Evolutionary conservation across 2,888 invertebrate genomes (phyloP), one percentile per base, ranked within the genome.

Genomic region (Catonia carolina): DNA sequence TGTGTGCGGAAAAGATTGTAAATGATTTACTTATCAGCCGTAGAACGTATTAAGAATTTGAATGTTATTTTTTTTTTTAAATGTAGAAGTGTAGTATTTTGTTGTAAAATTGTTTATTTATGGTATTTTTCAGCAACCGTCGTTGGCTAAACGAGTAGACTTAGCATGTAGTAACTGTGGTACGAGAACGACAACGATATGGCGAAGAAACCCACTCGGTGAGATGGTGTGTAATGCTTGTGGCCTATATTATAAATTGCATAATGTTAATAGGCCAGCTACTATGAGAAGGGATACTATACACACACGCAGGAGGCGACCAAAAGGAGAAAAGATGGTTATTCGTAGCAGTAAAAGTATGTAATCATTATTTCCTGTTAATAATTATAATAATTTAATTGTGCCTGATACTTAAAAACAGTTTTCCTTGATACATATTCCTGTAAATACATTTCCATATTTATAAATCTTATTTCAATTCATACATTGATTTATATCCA

Each of bases 151-250:
- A 63, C 78, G 91, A 51, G 82, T 88, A 20, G 96, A 96, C 69
- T 82, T 97, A 68, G 81, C 86, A 12, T 98, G 98, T 75, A 90
- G 91, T 66, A 98, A 98, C 78, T 98, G 98, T 74, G 89, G 91
- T 63, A 98, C 98, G n/a, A 85, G 88, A 72, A 94, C 91, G 36
- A 98, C 98, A 58, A 98, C 98, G 0, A 89, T 98, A 62, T 98
- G 98, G 98, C 79, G 98, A 68, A 81, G 98, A 66, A 97, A 97
- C 76, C 84, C 91, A 69, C 85, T 90, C 69, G 97, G 97, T 2
- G 96, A 98, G 78, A 96, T 98, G 81, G 98, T 98, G 59, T 98
- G 98, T 76, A 98, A 98, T 76, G 98, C 98, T 37, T 98, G 98
- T 73, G 98, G 97, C 0, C 81, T 98, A 35, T 98, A 98, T 77